Percentiles rank a stretch among this genome's conserved stretches.
Evolutionary conservation across 1,140 invertebrate genomes (phyloP).

Genomic region (Caenorhabditis tropicalis): DNA sequence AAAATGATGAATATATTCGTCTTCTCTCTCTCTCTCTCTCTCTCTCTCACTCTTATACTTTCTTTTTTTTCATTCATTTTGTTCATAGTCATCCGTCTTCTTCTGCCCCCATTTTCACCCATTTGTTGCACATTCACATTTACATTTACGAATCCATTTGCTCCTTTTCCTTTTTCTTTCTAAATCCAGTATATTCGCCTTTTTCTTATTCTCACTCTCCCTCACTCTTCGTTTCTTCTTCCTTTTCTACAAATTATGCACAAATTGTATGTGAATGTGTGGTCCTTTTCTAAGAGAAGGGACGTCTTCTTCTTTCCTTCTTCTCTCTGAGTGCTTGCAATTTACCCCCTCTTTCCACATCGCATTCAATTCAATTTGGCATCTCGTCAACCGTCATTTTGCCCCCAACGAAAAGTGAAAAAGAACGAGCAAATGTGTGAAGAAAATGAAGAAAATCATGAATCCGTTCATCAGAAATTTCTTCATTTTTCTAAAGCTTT

Average conservation of each 20-base stretch:
- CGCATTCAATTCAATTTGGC: slow-evolving; percentile 35
- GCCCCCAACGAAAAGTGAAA: background rate
- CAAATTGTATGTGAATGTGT: slow-evolving; percentile 44
- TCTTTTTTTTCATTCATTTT: slow-evolving; percentile 8
- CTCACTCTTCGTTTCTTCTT: background rate
- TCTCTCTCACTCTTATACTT: background rate
- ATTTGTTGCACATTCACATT: slow-evolving; percentile 39
- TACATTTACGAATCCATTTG: slow-evolving; percentile 44
- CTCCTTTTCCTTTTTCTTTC: slow-evolving; percentile 15
- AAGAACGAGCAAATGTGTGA: background rate
- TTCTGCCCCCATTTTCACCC: slow-evolving; percentile 14
- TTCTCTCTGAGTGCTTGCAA: slow-evolving; percentile 10
- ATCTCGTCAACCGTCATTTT: slow-evolving; percentile 1
- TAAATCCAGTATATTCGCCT: background rate
- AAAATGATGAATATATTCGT: slow-evolving; percentile 22
- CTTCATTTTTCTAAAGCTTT: background rate
- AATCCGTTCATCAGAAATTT: background rate
- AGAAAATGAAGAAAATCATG: background rate
- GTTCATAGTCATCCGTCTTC: slow-evolving; percentile 32
- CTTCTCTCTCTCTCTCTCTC: background rate
- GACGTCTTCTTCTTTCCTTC: background rate
- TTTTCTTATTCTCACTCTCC: background rate
- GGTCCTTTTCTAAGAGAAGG: slow-evolving; percentile 19
- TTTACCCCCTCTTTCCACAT: slow-evolving; percentile 42
- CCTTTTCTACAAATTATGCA: slow-evolving; percentile 38